These are phyloP conservation scores for Pammene aurita DNA, from an alignment of 2,888 invertebrate species.

Conservation along the genomic window DNA sequence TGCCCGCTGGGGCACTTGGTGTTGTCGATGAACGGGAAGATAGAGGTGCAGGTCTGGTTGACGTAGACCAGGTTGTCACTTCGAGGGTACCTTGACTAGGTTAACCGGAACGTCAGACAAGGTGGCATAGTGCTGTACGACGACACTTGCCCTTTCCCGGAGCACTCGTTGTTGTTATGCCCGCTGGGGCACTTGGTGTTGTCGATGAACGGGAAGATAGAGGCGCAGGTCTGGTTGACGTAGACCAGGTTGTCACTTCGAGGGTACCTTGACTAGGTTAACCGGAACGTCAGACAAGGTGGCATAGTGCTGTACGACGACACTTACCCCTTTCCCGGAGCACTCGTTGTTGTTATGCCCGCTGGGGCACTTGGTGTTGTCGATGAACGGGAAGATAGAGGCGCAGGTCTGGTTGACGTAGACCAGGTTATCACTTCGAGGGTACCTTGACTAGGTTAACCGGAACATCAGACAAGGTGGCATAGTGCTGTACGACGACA, in stretches of 20 bases:
- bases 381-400: conserved; percentile 83
- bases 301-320: too few relatives aligned
- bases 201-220: conserved; percentile 59
- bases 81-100: not conserved
- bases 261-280: not conserved
- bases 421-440: too few relatives aligned
- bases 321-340: conserved; percentile 97
- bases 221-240: too few relatives aligned
- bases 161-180: conserved; percentile 94
- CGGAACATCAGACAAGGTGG: not conserved
- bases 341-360: conserved; percentile 95
- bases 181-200: too few relatives aligned
- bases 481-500: too few relatives aligned
- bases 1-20: too few relatives aligned
- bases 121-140: too few relatives aligned
- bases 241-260: too few relatives aligned
- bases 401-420: too few relatives aligned
- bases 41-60: too few relatives aligned
- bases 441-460: not conserved
- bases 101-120: not conserved
- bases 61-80: too few relatives aligned
- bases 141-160: conserved; percentile 98
- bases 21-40: too few relatives aligned
- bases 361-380: conserved; percentile 94
- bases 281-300: not conserved